Evolutionary conservation across 2,888 invertebrate species (phyloP), one percentile per base, ranked within the genome.

Genomic region (Oligia strigilis): DNA sequence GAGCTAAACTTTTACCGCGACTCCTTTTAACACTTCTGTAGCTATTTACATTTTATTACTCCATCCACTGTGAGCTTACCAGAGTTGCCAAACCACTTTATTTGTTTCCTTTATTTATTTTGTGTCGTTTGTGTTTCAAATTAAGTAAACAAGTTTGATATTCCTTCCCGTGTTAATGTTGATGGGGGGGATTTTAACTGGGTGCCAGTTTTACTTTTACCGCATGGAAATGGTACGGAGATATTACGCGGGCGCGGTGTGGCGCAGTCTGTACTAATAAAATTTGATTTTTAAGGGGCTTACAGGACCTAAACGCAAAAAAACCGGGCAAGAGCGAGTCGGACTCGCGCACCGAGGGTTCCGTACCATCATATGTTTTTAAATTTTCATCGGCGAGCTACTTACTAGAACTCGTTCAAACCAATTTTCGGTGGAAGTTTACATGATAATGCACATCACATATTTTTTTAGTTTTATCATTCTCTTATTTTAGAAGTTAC

Each of bases 1-100:
- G 94, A 92, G 92, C 91, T 92, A 92, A 95, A 95, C 93, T 95
- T 95, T 93, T 91, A 92, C 93, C 92, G 91, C 93, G 93, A 92
- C 93, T 94, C 94, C 93, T 94, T 95, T 94, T 94, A 95, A 95
- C 95, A 95, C 95, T 96, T 94, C 93, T 93, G 91, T 92, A 92
- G 92, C 94, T 94, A 95, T 95, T 95, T 95, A 95, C 95, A 95
- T 95, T 95, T 95, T 95, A 95, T 95, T 94, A 92, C 93, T 91
- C 90, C 90, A 90, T 92, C 91, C 89, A 91, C 90, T 91, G 93
- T 92, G 81, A 92, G 90, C 91, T 90, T 88, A 89, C 90, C 89
- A 86, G 89, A 92, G 90, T 91, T 91, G 87, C 90, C 87, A 90
- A 92, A 93, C 93, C 92, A 92, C 93, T 94, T 94, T 94, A 94